phyloP scores from a whole-genome alignment of 1,140 invertebrate genomes.

The Musca vetustissima region DNA sequence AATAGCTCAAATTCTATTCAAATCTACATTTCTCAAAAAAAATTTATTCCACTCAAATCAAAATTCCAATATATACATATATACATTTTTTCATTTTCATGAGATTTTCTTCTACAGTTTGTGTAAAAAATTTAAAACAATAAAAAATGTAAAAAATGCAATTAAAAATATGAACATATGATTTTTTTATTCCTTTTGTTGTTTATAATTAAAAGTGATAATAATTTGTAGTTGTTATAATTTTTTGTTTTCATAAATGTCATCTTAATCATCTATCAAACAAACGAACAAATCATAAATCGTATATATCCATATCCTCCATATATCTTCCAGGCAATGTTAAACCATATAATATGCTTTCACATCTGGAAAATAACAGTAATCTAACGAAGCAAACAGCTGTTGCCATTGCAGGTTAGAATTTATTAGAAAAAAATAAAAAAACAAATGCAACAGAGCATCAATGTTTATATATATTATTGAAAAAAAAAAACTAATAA shows the following conservation, averaged over 20 bases:
- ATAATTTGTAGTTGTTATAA: neutral
- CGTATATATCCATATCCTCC: conserved; percentile 22
- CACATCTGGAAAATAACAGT: conserved; percentile 56
- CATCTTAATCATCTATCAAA: neutral
- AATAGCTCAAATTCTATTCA: too few species aligned
- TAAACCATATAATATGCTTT: conserved; percentile 56
- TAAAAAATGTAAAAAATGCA: too few species aligned
- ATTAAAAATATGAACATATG: neutral
- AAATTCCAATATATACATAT: too few species aligned
- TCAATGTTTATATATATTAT: too few species aligned
- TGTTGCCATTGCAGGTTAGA: conserved; percentile 55
- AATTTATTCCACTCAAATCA: too few species aligned
- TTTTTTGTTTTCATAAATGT: conserved; percentile 2
- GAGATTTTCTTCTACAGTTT: neutral
- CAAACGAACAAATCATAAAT: too few species aligned
- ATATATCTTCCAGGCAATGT: conserved; percentile 53
- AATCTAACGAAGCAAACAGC: conserved; percentile 54
- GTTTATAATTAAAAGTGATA: neutral
- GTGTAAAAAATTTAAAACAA: neutral
- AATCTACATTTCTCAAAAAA: too few species aligned
- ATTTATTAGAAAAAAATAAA: conserved; percentile 1
- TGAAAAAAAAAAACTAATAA: too few species aligned
- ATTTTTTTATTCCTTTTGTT: neutral
- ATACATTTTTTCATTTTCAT: too few species aligned
- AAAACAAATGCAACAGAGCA: neutral